A percentile compares a stretch with the other conserved stretches of the same genome.
These are phyloP conservation scores for Podarcis muralis DNA, from an alignment of 2,113 vertebrate species.

Conservation along the genomic window DNA sequence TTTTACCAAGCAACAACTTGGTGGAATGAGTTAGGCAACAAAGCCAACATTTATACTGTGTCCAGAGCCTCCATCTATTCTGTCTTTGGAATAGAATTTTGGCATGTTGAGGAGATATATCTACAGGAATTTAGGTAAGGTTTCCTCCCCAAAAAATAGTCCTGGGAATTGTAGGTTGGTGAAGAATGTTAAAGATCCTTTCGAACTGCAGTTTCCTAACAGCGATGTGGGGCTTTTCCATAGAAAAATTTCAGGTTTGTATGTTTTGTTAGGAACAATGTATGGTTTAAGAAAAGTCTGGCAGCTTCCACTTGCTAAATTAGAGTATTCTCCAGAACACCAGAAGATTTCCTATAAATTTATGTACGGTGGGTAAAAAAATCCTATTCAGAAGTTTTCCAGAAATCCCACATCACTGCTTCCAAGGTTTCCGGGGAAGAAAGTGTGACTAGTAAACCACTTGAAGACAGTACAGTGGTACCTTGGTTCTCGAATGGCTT, in stretches of 20 bases:
- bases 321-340: too few relatives aligned
- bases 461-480: too few relatives aligned
- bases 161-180: not conserved
- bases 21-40: not conserved
- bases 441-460: not conserved
- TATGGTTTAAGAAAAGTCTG: too few relatives aligned
- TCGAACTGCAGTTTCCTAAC: not conserved
- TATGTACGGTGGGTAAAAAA: not conserved
- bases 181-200: not conserved
- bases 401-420: not conserved
- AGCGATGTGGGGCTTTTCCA: too few relatives aligned
- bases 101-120: not conserved
- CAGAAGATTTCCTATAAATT: too few relatives aligned
- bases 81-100: not conserved
- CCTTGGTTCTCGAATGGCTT: too few relatives aligned
- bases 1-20: not conserved
- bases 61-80: not conserved
- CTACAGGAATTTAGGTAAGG: not conserved
- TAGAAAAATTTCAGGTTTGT: too few relatives aligned
- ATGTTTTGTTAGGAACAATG: too few relatives aligned
- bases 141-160: not conserved
- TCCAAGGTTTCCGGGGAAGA: not conserved
- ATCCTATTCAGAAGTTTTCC: not conserved
- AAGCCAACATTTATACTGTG: not conserved
- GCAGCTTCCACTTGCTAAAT: too few relatives aligned